These are phyloP conservation scores for Drosophila dunni DNA, from an alignment of 1,140 invertebrate genomes.

Conservation along the genomic window DNA sequence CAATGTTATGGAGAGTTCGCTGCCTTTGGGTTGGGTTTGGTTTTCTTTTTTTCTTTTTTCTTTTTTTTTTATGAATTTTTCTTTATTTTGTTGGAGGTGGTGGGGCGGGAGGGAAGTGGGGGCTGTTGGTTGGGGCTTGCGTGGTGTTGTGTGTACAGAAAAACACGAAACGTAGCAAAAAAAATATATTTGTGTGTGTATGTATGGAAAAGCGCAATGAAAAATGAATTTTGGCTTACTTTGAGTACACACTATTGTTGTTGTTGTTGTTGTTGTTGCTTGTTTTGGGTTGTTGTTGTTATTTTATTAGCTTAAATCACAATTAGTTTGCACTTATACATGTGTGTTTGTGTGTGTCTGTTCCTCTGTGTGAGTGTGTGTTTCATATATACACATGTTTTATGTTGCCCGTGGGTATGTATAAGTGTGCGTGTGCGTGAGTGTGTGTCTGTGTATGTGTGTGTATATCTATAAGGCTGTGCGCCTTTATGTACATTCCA, in stretches of 20 bases:
- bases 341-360: conserved; percentile 29
- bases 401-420: conserved; percentile 14
- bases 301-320: conserved; percentile 69
- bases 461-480: conserved; percentile 36
- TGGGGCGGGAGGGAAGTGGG: background rate
- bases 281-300: conserved; percentile 20
- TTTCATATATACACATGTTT: conserved; percentile 14
- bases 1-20: conserved; percentile 34
- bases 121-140: conserved; percentile 50
- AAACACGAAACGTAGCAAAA: conserved; percentile 51
- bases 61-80: conserved; percentile 5
- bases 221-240: conserved; percentile 56
- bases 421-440: conserved; percentile 4
- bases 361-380: conserved; percentile 19
- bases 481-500: conserved; percentile 62
- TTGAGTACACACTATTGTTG: conserved; percentile 29
- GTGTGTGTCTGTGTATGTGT: conserved; percentile 19
- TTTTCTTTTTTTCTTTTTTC: background rate
- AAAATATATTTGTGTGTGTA: background rate
- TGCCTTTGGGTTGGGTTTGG: conserved; percentile 38
- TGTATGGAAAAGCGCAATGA: conserved; percentile 16
- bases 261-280: conserved; percentile 31
- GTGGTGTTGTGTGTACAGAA: conserved; percentile 73
- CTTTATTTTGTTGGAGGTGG: background rate
- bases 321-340: conserved; percentile 66